Percentiles rank a stretch among this genome's conserved stretches.
phyloP scores from a whole-genome alignment of 1,140 invertebrate species.

The Pinna nobilis region DNA sequence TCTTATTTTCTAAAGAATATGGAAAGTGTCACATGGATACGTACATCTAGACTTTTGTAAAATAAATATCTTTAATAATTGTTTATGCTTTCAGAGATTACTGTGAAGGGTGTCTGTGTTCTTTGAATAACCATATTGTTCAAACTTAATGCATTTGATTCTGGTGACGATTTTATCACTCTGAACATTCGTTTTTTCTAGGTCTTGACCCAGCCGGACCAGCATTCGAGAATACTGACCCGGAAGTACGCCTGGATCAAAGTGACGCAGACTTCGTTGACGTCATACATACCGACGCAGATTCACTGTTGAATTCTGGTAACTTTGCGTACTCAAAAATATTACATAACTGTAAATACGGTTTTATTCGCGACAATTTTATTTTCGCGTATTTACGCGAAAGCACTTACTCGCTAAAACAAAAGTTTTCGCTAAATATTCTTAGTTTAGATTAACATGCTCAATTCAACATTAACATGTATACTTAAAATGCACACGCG shows the following conservation, averaged over 20 bases:
- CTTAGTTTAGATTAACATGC: too few relatives aligned
- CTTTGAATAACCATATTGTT: background rate
- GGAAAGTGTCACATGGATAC: too few relatives aligned
- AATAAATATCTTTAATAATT: too few relatives aligned
- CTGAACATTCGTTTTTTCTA: slow-evolving; percentile 39
- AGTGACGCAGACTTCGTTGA: slow-evolving; percentile 93
- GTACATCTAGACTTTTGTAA: too few relatives aligned
- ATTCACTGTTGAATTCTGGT: slow-evolving; percentile 15
- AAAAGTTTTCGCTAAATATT: too few relatives aligned
- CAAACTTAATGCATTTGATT: background rate
- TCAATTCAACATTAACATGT: too few relatives aligned
- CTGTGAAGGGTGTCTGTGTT: background rate
- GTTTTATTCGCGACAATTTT: background rate
- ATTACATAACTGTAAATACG: background rate
- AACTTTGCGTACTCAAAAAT: background rate
- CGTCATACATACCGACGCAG: slow-evolving; percentile 94
- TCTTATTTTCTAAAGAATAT: background rate
- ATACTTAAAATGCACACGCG: too few relatives aligned
- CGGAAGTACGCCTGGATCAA: slow-evolving; percentile 71
- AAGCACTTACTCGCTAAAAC: too few relatives aligned
- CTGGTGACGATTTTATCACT: background rate
- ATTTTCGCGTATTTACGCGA: too few relatives aligned
- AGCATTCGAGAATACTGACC: slow-evolving; percentile 78
- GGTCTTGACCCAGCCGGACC: slow-evolving; percentile 84
- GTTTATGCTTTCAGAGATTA: background rate